Conservation (phyloP, 2,797 vertebrate species). For the Salarias fasciatus region DNA sequence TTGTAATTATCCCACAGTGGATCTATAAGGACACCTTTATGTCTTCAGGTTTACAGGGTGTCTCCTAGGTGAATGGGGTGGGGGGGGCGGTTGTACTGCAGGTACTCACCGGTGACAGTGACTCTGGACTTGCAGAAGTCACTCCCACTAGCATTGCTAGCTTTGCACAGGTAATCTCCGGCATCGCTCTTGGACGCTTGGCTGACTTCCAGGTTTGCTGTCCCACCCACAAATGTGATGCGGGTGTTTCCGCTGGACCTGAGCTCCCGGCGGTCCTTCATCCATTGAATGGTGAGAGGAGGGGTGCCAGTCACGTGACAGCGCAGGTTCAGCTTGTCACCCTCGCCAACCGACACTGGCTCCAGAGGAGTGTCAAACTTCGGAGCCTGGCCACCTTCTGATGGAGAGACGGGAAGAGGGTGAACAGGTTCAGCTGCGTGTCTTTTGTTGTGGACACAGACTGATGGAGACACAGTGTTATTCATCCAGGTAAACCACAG, state of each 20-base stretch:
- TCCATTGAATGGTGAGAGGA: constrained; percentile 92
- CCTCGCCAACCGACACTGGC: constrained; percentile 82
- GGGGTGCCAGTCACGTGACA: constrained; percentile 88
- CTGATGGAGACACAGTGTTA: too few species aligned
- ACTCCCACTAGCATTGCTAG: constrained; percentile 89
- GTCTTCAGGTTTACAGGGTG: too few species aligned
- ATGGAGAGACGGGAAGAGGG: background rate
- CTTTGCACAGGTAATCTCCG: constrained; percentile 97
- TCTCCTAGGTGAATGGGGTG: too few species aligned
- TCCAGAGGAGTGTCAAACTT: constrained; percentile 88
- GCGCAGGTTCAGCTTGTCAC: constrained; percentile 88
- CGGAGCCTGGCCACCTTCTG: constrained; percentile 88
- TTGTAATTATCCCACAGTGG: too few species aligned
- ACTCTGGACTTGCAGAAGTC: constrained; percentile 93
- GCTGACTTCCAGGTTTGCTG: constrained; percentile 86
- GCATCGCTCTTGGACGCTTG: constrained; percentile 83
- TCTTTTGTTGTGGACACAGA: too few species aligned
- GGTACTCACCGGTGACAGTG: constrained; percentile 87
- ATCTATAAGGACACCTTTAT: too few species aligned
- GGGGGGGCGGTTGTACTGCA: too few species aligned
- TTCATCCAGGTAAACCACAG: too few species aligned
- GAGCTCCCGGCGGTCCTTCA: constrained; percentile 93
- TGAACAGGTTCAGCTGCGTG: background rate
- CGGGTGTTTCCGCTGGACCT: constrained; percentile 85
- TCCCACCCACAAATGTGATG: constrained; percentile 87